Conservation (phyloP, 2,797 vertebrate species). For the Malacoraja senta region DNA sequence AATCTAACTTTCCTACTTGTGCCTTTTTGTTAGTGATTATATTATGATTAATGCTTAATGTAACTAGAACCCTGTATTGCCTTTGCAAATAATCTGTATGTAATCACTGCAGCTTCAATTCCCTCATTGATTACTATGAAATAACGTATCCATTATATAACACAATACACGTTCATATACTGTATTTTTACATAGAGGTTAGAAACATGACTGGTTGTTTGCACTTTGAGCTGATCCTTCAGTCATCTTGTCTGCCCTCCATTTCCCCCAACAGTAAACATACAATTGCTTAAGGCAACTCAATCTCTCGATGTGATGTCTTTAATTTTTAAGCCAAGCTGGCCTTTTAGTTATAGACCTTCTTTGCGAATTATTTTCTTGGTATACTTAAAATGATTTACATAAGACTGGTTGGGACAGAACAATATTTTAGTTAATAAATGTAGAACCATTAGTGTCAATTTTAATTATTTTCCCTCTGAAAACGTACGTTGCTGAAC, state of each 20-base stretch:
- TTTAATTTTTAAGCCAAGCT: constrained; percentile 17
- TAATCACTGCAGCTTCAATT: neutral
- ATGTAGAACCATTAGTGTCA: neutral
- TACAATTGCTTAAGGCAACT: constrained; percentile 19
- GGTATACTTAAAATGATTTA: neutral
- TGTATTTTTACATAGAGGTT: neutral
- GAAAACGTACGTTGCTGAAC: neutral
- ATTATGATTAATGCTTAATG: neutral
- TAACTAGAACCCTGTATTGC: neutral
- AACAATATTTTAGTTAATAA: constrained; percentile 26
- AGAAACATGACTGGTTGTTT: neutral
- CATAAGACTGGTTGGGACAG: neutral
- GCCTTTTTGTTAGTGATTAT: neutral
- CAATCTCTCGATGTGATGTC: neutral
- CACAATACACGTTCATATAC: neutral
- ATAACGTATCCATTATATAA: constrained; percentile 4
- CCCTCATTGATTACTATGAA: neutral
- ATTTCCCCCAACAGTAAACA: constrained; percentile 38
- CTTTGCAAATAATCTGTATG: neutral
- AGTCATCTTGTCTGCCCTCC: constrained; percentile 24
- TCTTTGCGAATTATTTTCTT: neutral
- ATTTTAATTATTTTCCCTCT: neutral
- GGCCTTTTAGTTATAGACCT: neutral
- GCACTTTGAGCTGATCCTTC: constrained; percentile 13
- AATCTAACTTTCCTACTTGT: neutral